Evolutionary conservation across 2,113 vertebrate genomes (phyloP).

Genomic region (Silurus meridionalis): DNA sequence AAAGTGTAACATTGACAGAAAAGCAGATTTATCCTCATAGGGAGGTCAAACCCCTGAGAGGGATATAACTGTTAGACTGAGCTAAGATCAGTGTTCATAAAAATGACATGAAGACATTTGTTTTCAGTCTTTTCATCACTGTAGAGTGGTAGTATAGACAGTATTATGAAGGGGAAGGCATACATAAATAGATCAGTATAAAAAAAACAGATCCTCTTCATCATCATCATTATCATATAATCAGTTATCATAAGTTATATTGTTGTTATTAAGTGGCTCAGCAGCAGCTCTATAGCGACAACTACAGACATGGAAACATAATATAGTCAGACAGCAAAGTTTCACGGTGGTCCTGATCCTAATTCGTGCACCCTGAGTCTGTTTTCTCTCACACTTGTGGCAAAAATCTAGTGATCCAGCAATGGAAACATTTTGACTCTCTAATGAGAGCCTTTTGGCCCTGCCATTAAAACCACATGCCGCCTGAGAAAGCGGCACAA

Average conservation of each 20-base stretch:
- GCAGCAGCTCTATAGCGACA: not conserved
- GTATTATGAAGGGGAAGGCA: not conserved
- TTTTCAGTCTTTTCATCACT: not conserved
- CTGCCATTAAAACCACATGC: conserved; percentile 43
- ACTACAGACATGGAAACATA: not conserved
- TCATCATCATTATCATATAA: not conserved
- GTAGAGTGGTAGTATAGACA: not conserved
- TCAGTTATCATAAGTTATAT: not conserved
- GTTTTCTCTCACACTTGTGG: conserved; percentile 20
- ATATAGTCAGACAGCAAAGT: not conserved
- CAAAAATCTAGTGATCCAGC: conserved; percentile 31
- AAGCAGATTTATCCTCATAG: not conserved
- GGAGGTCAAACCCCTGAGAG: not conserved
- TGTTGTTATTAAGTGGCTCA: no score
- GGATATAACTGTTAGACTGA: not conserved
- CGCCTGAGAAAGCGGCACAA: not conserved
- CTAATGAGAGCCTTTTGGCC: conserved; percentile 48
- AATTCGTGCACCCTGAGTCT: not conserved
- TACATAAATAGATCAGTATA: not conserved
- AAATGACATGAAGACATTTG: not conserved
- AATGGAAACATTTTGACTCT: conserved; percentile 32
- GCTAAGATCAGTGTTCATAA: not conserved
- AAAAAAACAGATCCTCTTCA: not conserved
- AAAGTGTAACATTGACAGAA: not conserved
- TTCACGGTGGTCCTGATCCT: conserved; percentile 20